These are phyloP conservation scores for Phytoseiulus persimilis DNA, from an alignment of 2,888 invertebrate species.

Conservation along the genomic window DNA sequence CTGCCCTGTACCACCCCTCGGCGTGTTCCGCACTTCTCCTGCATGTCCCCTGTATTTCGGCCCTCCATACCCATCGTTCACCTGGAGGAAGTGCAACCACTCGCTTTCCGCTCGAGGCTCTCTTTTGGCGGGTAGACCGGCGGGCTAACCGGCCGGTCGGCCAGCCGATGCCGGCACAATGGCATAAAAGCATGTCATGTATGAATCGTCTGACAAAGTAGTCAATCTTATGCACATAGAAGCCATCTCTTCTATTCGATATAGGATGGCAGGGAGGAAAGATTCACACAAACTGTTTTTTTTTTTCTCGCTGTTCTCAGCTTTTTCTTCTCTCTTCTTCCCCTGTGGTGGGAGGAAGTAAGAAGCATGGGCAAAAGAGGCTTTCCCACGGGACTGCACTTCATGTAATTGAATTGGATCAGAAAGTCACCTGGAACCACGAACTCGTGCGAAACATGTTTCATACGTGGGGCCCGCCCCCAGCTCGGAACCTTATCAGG, in stretches of 20 bases:
- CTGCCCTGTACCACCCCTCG: background rate
- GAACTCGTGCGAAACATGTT: too few relatives aligned
- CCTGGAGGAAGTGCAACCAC: background rate
- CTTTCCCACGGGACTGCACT: background rate
- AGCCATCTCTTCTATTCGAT: background rate
- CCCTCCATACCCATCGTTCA: background rate
- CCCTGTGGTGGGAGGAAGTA: too few relatives aligned
- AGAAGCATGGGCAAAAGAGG: background rate
- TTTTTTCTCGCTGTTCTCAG: background rate
- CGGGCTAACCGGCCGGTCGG: background rate
- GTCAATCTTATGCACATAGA: background rate
- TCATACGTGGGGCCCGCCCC: too few relatives aligned
- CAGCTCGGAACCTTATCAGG: too few relatives aligned
- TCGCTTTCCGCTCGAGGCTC: background rate
- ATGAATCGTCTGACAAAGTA: slow-evolving; percentile 5
- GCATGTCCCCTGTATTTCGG: background rate
- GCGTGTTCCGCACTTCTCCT: background rate
- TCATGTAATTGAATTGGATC: too few relatives aligned
- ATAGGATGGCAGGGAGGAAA: background rate
- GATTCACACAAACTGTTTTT: background rate
- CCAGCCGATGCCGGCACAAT: background rate
- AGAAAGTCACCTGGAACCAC: too few relatives aligned
- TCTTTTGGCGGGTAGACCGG: background rate
- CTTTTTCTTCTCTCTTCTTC: background rate
- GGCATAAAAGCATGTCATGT: background rate